Base-by-base conservation (phyloP, 1,140 invertebrate species). In the Globodera ellingtonae region DNA sequence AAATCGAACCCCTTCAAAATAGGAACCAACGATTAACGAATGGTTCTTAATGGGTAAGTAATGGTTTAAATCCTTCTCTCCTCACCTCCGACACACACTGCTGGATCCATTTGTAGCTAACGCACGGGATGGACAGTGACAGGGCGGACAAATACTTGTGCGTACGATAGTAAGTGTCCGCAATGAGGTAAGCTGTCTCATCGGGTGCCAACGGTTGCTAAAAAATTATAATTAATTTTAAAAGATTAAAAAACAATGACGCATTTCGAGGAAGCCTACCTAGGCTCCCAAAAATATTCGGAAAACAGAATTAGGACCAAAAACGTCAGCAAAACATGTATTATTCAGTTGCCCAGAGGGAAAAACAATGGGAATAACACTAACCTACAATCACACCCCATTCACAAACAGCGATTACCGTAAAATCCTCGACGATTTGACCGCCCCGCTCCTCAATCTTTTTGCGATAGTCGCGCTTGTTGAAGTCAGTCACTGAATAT, bases 131-230 rank as follows among this genome's bases (percentile, higher is more conserved):
- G 15, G 84, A 82, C 6, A 80, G n/a, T 6, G 87, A 87, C 62
- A 88, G 66, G 18, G 87, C 87, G 6, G 81, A 80, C 56, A 88
- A 71, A 67, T 88, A 88, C 72, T 88, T 88, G 79, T 88, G 87
- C 9, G 87, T 88, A 5, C 87, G 85, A 70, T 88, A 88, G 76
- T 79, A 82, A 0, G 85, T 87, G 78, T 88, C 87, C n/a, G 88
- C 88, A 75, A 88, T 84, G 8, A 88, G 79, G 73, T 77, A 88
- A 4, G 79, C 82, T 9, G 76, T 75, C 4, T 65, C 62, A 5
- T 69, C 79, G 3, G 52, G 66, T 9, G 80, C 18, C 9, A 77
- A 21, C 9, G 75, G 74, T 66, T 85, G 72, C 78, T 69, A 18
- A 5, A 70, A 70, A 8, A 6, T 35, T 52, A 35, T 35, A 35